These are phyloP conservation scores for Alces alces DNA, from an alignment of 2,113 vertebrate genomes.

Conservation along the genomic window DNA sequence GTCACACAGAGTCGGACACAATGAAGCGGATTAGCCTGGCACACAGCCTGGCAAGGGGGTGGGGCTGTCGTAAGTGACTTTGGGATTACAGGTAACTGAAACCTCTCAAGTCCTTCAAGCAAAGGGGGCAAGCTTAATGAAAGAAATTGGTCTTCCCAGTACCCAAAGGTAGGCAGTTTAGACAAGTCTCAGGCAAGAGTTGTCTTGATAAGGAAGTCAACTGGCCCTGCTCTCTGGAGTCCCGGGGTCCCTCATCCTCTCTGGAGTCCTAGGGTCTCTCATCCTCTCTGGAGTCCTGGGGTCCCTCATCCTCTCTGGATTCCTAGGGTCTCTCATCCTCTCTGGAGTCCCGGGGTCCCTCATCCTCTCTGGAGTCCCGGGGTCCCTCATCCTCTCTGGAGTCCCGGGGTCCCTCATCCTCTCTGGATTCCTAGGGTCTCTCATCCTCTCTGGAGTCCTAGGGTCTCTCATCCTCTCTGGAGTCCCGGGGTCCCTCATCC, in stretches of 20 bases:
- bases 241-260: rapidly evolving
- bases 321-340: not conserved
- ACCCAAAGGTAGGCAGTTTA: not conserved
- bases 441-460: not conserved
- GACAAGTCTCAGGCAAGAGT: not conserved
- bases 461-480: not conserved
- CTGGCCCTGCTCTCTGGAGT: not conserved
- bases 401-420: too few relatives aligned
- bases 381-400: not conserved
- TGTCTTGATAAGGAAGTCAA: not conserved
- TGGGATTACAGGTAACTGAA: not conserved
- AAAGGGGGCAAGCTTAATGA: not conserved
- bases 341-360: rapidly evolving
- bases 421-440: too few relatives aligned
- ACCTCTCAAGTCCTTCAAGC: not conserved
- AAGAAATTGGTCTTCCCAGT: not conserved
- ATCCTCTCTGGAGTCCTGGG: too few relatives aligned
- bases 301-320: too few relatives aligned
- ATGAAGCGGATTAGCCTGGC: not conserved
- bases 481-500: rapidly evolving
- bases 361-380: too few relatives aligned
- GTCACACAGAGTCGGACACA: rapidly evolving
- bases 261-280: not conserved
- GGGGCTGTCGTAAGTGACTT: not conserved
- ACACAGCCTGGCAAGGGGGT: not conserved